phyloP scores from a whole-genome alignment of 2,888 invertebrate species.

The Pseudococcus viburni region DNA sequence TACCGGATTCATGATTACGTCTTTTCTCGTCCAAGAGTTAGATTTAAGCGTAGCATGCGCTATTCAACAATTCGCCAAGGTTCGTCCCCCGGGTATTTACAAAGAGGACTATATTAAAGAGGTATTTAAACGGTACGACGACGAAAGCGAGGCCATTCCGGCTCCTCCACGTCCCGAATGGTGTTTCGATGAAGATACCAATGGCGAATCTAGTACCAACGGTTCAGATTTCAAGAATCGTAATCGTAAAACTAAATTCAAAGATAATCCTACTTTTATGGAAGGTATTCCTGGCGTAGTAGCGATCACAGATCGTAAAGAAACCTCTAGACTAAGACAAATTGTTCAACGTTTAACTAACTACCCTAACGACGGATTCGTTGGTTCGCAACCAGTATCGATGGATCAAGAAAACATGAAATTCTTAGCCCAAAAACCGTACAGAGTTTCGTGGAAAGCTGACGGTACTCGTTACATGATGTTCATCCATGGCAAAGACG shows the following conservation, averaged over 20 bases:
- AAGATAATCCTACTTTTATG: slow-evolving; percentile 85
- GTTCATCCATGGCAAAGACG: slow-evolving; percentile 88
- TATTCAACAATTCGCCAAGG: slow-evolving; percentile 81
- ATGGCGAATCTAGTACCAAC: neutral
- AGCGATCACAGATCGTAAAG: slow-evolving; percentile 78
- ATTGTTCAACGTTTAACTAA: slow-evolving; percentile 79
- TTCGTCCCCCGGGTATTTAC: slow-evolving; percentile 95
- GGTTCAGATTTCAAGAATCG: slow-evolving; percentile 43
- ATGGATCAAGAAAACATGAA: slow-evolving; percentile 89
- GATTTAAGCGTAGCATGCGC: slow-evolving; percentile 90
- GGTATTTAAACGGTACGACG: slow-evolving; percentile 86
- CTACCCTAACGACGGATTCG: slow-evolving; percentile 77
- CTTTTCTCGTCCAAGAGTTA: slow-evolving; percentile 89
- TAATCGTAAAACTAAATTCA: slow-evolving; percentile 65
- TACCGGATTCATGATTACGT: slow-evolving; percentile 94
- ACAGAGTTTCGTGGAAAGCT: slow-evolving; percentile 99
- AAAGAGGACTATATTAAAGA: slow-evolving; percentile 95
- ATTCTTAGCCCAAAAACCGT: slow-evolving; percentile 84
- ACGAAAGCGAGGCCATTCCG: slow-evolving; percentile 78
- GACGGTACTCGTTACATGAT: slow-evolving; percentile 98
- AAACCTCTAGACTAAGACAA: slow-evolving; percentile 79
- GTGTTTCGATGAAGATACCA: slow-evolving; percentile 78
- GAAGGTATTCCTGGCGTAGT: slow-evolving; percentile 86
- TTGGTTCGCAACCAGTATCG: slow-evolving; percentile 97
- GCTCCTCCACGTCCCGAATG: slow-evolving; percentile 83